These are phyloP conservation scores for Ornithoptera priamus DNA, from an alignment of 2,888 invertebrate genomes.

Conservation along the genomic window DNA sequence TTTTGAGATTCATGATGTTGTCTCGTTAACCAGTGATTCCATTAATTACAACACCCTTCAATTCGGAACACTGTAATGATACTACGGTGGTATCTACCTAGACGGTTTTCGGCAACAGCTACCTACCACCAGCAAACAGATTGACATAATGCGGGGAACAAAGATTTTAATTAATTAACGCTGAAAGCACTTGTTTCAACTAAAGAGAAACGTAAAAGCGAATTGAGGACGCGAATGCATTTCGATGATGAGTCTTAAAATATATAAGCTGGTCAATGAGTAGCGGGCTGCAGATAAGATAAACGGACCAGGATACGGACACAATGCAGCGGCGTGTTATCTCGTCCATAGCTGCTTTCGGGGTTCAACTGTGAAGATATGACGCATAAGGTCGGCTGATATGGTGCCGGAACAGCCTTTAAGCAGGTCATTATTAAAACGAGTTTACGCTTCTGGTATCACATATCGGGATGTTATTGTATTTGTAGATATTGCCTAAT, in stretches of 20 bases:
- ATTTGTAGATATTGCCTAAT: no score
- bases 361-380: conserved; percentile 22
- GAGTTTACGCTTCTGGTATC: background rate
- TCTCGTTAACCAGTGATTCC: no score
- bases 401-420: conserved; percentile 34
- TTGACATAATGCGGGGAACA: no score
- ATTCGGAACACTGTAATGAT: no score
- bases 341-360: conserved; percentile 32
- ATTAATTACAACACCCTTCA: no score
- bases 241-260: conserved; percentile 18
- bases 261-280: conserved; percentile 19
- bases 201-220: conserved; percentile 2
- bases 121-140: no score
- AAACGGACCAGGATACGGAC: conserved; percentile 36
- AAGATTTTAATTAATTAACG: no score
- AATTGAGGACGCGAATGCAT: conserved; percentile 21
- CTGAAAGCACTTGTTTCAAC: no score
- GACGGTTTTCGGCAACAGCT: no score
- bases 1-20: no score
- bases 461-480: no score
- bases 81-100: no score
- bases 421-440: conserved; percentile 27
- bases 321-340: conserved; percentile 23
- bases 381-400: conserved; percentile 34
- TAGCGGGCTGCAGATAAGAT: conserved; percentile 36